Conservation (phyloP, 2,113 vertebrate genomes). For the Phyllostomus discolor region DNA sequence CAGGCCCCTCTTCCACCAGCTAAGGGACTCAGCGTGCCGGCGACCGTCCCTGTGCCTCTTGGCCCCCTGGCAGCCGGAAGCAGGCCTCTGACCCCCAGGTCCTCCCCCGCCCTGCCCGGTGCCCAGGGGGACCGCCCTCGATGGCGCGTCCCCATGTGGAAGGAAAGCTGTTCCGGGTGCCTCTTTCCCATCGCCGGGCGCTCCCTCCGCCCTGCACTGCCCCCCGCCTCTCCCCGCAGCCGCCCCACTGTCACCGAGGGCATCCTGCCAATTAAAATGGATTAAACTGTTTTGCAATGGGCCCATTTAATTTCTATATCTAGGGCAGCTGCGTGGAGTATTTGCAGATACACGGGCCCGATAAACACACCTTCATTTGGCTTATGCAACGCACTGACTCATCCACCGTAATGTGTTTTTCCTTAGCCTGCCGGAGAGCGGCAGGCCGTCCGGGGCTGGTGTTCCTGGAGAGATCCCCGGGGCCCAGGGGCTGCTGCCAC, state of each 20-base stretch:
- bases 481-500: accelerated
- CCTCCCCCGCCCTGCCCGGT: too few species aligned
- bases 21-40: not conserved
- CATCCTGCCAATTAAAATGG: not conserved
- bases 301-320: not conserved
- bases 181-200: not conserved
- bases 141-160: not conserved
- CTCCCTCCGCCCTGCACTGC: not conserved
- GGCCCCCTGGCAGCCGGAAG: not conserved
- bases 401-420: not conserved
- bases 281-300: slow-evolving; percentile 4
- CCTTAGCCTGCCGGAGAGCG: not conserved
- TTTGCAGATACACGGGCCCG: not conserved
- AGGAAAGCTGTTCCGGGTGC: not conserved
- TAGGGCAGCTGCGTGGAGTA: not conserved
- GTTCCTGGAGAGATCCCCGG: not conserved
- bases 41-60: not conserved
- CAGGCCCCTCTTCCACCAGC: not conserved
- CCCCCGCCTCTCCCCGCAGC: not conserved
- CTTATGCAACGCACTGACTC: slow-evolving; percentile 8
- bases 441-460: not conserved
- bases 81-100: not conserved
- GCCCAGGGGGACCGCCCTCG: not conserved
- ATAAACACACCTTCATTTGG: not conserved
- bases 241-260: not conserved